Percentiles rank a stretch among this genome's conserved stretches.
These are phyloP conservation scores for Steinernema scapterisci DNA, from an alignment of 2,888 invertebrate genomes.

Conservation along the genomic window DNA sequence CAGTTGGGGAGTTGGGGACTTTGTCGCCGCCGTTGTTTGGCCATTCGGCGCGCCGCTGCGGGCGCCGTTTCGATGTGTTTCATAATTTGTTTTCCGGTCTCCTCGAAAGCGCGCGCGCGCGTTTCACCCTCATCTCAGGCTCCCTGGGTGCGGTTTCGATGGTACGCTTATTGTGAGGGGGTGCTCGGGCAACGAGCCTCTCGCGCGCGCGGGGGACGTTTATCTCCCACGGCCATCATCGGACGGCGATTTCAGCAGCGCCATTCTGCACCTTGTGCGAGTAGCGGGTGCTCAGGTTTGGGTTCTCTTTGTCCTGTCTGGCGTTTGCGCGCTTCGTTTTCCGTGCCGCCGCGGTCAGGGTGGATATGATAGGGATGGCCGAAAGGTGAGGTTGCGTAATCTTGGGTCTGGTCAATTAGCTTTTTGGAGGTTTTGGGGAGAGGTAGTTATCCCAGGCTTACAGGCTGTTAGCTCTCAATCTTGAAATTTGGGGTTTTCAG, in stretches of 20 bases:
- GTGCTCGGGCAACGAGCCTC: neutral
- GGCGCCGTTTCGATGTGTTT: neutral
- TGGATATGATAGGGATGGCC: too few relatives aligned
- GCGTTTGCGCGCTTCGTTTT: too few relatives aligned
- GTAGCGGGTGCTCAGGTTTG: neutral
- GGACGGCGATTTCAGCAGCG: conserved; percentile 15
- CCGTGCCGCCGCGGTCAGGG: too few relatives aligned
- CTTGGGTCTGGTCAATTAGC: too few relatives aligned
- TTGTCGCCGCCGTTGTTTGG: conserved; percentile 25
- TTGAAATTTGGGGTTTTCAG: too few relatives aligned
- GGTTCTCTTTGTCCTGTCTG: neutral
- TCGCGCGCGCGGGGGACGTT: conserved; percentile 4
- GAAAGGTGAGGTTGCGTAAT: too few relatives aligned
- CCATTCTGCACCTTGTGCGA: neutral
- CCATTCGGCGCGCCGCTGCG: neutral
- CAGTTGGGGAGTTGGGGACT: conserved; percentile 9
- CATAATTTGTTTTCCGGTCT: conserved; percentile 9
- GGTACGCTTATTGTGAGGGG: conserved; percentile 20
- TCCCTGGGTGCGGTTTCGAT: too few relatives aligned
- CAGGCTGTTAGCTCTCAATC: too few relatives aligned
- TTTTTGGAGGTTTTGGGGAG: too few relatives aligned
- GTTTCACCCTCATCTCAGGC: neutral
- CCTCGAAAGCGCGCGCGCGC: neutral
- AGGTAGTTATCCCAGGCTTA: too few relatives aligned
- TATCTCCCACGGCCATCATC: conserved; percentile 32